Evolutionary conservation across 2,888 invertebrate genomes (phyloP), one percentile per base, ranked within the genome.

Genomic region (Drosophila neonasuta): DNA sequence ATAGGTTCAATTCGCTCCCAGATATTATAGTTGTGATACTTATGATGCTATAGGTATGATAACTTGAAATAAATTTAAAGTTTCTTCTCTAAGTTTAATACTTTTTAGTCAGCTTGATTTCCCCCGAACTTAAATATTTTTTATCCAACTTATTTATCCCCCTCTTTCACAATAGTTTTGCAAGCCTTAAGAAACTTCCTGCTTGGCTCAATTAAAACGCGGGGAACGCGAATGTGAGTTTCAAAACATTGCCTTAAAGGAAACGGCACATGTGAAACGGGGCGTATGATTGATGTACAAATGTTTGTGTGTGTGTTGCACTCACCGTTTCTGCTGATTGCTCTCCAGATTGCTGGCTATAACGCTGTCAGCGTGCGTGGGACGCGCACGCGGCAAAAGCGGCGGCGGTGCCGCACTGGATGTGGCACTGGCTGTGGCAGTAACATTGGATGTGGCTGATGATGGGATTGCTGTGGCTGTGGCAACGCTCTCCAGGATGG

Each of bases 311-410:
- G 5, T 77, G 54, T 49, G 48, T 24, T 15, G 46, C 50, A 85
- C 83, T 88, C 57, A 83, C 83, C 88, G 59, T 39, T 85, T 87
- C 72, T 79, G 82, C 77, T 85, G 86, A 70, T 81, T 86, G 66
- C 80, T 88, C 70, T 82, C 87, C 72, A 89, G 77, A 87, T 90
- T 91, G 70, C 73, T 89, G 77, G 77, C 84, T 55, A 78, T 74
- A 56, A 77, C 76, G 63, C 71, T 85, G 87, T 88, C 74, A 70
- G 67, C 72, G 46, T 55, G 74, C 62, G 78, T 80, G 87, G 82
- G 86, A 34, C 77, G 82, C 45, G 82, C 87, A 59, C 91, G 87
- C 17, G 91, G 91, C 84, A 90, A 77, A 39, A 91, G 67, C 5
- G 91, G 91, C 39, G 91, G 91, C 42, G 90, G 90, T 44, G 90